Base-by-base conservation (phyloP, 2,888 invertebrate species). In the Callyntrura guangdongensis region DNA sequence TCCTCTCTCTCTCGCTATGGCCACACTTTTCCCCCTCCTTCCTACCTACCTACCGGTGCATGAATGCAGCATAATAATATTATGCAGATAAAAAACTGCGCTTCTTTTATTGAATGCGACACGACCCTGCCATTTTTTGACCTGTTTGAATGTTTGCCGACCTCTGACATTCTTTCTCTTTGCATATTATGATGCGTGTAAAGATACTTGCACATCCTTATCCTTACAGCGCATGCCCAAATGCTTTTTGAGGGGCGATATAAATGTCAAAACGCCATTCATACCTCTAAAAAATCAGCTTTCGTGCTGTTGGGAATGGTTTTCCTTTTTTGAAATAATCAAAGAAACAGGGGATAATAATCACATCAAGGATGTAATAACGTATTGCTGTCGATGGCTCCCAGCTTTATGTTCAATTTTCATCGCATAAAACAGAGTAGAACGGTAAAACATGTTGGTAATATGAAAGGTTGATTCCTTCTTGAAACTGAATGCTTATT, bases 91-190 rank as follows among this genome's bases (percentile, higher is more conserved):
- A 67, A 4, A 86, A 69, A 81, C 45, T 72, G 49, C 56, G 47
- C 72, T 88, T 88, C 64, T 79, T 64, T 88, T 82, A 72, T 82
- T 79, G 87, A 53, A 47, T 49, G 53, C 27, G 77, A 84, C 89
- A 89, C 84, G 84, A 89, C 83, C 89, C 59, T 82, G 74, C 89
- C 77, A 89, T 89, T 89, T 84, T 89, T 64, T 77, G 77, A 89
- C 84, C 84, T 89, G 79, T 22, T 77, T 84, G 69, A 27, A 49
- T 87, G 67, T 27, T 53, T 64, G 74, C 56, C 56, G 77, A 89
- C 89, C 89, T 89, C 77, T 49, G 79, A 84, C 84, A 64, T 89
- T 84, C 9, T 82, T 88, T 82, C 72, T 59, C 22, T n/a, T 53
- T 53, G 53, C 53, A 53, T 53, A 53, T 53, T 53, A 53, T 14